Evolutionary conservation across 2,888 invertebrate species (phyloP).

Genomic region (Idaea dimidiata): DNA sequence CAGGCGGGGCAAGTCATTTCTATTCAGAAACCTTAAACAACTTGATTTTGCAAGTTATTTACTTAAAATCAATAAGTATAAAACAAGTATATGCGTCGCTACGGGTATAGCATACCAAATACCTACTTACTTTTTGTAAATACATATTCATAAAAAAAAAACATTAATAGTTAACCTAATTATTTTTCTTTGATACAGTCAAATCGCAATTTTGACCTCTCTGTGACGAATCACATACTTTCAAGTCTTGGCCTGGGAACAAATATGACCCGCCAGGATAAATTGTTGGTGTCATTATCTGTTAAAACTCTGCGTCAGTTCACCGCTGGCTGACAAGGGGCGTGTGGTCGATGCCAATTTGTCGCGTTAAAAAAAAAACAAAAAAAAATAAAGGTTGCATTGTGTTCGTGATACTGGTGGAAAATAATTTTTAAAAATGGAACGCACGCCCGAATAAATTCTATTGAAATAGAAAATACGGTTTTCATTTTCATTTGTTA

Average conservation of each 20-base stretch:
- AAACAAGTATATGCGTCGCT: too few relatives aligned
- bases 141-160: too few relatives aligned
- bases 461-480: conserved; percentile 10
- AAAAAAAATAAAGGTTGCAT: conserved; percentile 11
- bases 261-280: conserved; percentile 65
- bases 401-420: conserved; percentile 16
- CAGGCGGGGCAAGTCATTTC: too few relatives aligned
- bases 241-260: conserved; percentile 56
- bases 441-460: conserved; percentile 23
- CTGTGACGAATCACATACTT: conserved; percentile 39
- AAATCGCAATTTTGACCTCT: conserved; percentile 45
- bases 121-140: too few relatives aligned
- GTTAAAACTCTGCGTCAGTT: conserved; percentile 67
- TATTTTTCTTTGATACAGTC: conserved; percentile 4
- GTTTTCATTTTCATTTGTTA: conserved; percentile 20
- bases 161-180: too few relatives aligned
- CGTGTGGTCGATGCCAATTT: conserved; percentile 45
- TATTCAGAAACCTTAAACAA: too few relatives aligned
- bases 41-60: too few relatives aligned
- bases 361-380: conserved; percentile 27
- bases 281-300: conserved; percentile 73
- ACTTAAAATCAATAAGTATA: too few relatives aligned
- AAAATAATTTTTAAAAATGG: conserved; percentile 28
- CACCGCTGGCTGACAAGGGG: conserved; percentile 58
- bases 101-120: too few relatives aligned